Base-by-base conservation (phyloP, 2,113 vertebrate genomes). In the Alaudala cheleensis region DNA sequence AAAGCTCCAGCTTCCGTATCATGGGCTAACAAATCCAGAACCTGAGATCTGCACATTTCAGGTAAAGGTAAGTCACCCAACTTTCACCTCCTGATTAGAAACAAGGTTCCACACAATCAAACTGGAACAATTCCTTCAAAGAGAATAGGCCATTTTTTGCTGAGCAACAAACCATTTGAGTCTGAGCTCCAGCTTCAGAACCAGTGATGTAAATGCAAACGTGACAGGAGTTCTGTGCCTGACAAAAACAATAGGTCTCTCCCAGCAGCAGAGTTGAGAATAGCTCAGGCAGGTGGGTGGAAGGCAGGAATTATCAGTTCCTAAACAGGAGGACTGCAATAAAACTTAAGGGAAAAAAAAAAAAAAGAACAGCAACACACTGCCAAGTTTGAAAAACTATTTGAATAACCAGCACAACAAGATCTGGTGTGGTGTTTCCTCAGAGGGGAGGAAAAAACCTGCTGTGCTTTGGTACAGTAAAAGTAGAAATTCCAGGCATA, bases 401-500 rank as follows among this genome's bases (percentile, higher is more conserved):
- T 42, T 95, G 58, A 97, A 89, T 82, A 97, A 95, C 91, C 60
- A 79, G 94, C 4, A 0, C 71, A 93, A 93, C 90, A 71, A 92
- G 86, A 92, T 73, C 93, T 42, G 76, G 22, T 58, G 76, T 62
- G 6, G 0, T 37, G 26, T 78, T 94, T 95, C 84, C 90, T 64
- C 80, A 73, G 70, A 61, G 42, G 8, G 6, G 6, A 24, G 22
- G 13, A 22, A 44, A 95, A 90, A 81, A 74, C 57, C 64, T 57
- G 79, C 73, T 67, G 7, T 61, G 81, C 44, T 57, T n/a, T 49
- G 62, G 72, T 78, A 51, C 3, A 96, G 82, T 33, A 78, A 78
- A 86, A 86, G 67, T 11, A 90, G 90, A 88, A 93, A 96, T 90
- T 95, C 65, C 80, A 90, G 29, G 29, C 86, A 94, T 95, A 94